Conservation (phyloP, 2,113 vertebrate species). For the Bostrychus sinensis region DNA sequence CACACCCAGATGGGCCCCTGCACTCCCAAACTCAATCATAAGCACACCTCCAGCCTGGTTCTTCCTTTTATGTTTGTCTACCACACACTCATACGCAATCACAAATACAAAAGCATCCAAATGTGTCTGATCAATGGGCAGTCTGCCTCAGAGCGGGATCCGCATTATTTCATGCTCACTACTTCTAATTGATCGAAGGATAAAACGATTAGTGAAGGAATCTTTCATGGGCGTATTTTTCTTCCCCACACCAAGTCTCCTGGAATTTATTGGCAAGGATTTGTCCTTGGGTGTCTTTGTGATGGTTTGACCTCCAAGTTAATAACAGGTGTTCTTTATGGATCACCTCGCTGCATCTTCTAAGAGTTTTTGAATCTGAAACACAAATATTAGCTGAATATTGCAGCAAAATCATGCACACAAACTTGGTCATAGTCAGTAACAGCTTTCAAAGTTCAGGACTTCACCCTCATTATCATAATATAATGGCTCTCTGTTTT, state of each 20-base stretch:
- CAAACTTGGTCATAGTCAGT: too few relatives aligned
- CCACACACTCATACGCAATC: slow-evolving; percentile 15
- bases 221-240: slow-evolving; percentile 55
- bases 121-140: slow-evolving; percentile 62
- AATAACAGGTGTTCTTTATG: slow-evolving; percentile 15
- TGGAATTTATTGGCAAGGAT: slow-evolving; percentile 30
- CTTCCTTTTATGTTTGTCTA: slow-evolving; percentile 18
- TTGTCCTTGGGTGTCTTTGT: slow-evolving; percentile 30
- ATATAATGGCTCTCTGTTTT: too few relatives aligned
- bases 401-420: neutral
- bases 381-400: neutral
- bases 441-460: too few relatives aligned
- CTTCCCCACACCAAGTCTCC: slow-evolving; percentile 19
- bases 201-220: slow-evolving; percentile 70
- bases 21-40: slow-evolving; percentile 32
- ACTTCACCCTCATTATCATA: too few relatives aligned
- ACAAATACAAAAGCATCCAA: slow-evolving; percentile 27
- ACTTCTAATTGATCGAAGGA: slow-evolving; percentile 67
- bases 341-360: neutral
- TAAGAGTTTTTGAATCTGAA: neutral
- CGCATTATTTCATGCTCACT: slow-evolving; percentile 72
- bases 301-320: slow-evolving; percentile 36
- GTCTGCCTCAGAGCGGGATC: slow-evolving; percentile 58
- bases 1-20: slow-evolving; percentile 42
- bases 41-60: slow-evolving; percentile 19